Conservation (phyloP, 1,140 invertebrate species). For the Mizuhopecten yessoensis region DNA sequence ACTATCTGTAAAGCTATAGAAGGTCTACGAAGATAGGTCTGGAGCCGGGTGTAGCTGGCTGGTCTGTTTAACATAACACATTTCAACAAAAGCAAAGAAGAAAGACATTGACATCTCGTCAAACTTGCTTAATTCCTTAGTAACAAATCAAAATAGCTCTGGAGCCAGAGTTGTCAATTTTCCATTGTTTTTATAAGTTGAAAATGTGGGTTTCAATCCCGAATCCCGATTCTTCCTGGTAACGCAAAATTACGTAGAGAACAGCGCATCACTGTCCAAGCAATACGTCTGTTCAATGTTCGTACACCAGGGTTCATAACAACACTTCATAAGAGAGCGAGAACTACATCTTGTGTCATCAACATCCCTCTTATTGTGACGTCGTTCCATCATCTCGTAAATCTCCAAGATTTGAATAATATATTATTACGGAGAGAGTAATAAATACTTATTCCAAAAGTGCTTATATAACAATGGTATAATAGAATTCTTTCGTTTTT, state of each 20-base stretch:
- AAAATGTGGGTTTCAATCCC: too few species aligned
- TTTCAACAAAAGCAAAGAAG: too few species aligned
- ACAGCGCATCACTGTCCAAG: not conserved
- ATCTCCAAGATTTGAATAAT: conserved; percentile 11
- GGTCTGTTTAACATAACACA: too few species aligned
- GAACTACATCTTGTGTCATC: not conserved
- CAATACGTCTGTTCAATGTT: not conserved
- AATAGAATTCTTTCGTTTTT: not conserved
- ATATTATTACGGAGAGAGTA: not conserved
- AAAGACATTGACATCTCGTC: too few species aligned
- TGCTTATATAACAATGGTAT: not conserved
- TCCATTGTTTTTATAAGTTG: too few species aligned
- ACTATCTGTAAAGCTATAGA: not conserved
- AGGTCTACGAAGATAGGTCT: too few species aligned
- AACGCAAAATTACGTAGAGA: too few species aligned
- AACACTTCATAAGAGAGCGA: not conserved
- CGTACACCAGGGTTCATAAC: not conserved
- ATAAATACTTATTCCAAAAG: conserved; percentile 6
- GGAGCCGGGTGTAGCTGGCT: too few species aligned
- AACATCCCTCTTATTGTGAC: not conserved
- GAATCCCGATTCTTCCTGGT: too few species aligned
- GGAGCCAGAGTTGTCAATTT: too few species aligned
- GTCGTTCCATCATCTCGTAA: not conserved
- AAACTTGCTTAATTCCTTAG: too few species aligned
- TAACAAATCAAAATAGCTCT: too few species aligned